Percentiles rank a stretch among this genome's conserved stretches.
Evolutionary conservation across 2,113 vertebrate species (phyloP).

Genomic region (Corydoras sp.): DNA sequence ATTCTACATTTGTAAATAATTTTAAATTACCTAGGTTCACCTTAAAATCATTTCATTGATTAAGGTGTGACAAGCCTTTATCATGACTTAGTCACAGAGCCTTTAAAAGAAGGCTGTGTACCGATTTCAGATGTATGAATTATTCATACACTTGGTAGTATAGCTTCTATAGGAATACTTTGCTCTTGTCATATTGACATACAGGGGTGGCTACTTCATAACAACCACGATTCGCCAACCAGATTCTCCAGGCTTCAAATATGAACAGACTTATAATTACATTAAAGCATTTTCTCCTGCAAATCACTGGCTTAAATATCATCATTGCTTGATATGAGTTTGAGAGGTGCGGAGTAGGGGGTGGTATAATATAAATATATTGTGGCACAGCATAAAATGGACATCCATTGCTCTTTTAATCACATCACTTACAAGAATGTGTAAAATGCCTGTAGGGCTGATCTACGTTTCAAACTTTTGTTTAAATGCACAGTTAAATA

Average conservation of each 20-base stretch:
- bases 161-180: slow-evolving; percentile 34
- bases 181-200: slow-evolving; percentile 38
- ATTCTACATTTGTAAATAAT: background rate
- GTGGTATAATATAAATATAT: no score
- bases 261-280: slow-evolving; percentile 29
- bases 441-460: slow-evolving; percentile 32
- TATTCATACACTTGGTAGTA: slow-evolving; percentile 38
- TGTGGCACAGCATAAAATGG: slow-evolving; percentile 34
- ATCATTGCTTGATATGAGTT: no score
- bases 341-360: no score
- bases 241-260: slow-evolving; percentile 10
- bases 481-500: no score
- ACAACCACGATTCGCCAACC: slow-evolving; percentile 14
- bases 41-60: background rate
- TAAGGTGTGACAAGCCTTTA: slow-evolving; percentile 28
- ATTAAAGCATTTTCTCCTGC: slow-evolving; percentile 25
- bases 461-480: slow-evolving; percentile 17
- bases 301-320: slow-evolving; percentile 23
- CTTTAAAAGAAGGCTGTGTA: slow-evolving; percentile 34
- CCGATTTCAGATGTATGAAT: slow-evolving; percentile 48
- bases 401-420: slow-evolving; percentile 45
- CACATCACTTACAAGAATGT: slow-evolving; percentile 35
- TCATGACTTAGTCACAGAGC: slow-evolving; percentile 21
- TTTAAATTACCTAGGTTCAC: background rate
- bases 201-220: slow-evolving; percentile 33